A percentile compares a stretch with the other conserved stretches of the same genome.
Evolutionary conservation across 2,888 invertebrate species (phyloP).

Genomic region (Drosophila glabriapex): DNA sequence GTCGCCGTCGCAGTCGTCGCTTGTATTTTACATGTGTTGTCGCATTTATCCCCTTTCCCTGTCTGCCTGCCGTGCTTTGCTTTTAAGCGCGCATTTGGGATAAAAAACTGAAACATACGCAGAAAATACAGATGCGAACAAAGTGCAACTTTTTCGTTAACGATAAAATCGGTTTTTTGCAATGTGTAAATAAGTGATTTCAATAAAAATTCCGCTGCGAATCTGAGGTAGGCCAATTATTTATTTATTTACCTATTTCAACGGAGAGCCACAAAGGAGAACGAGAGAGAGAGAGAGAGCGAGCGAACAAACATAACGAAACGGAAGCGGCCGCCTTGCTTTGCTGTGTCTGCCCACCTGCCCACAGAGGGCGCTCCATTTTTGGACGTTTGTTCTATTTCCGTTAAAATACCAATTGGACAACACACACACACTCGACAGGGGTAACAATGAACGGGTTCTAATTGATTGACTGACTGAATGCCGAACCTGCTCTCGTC

Average conservation of each 20-base stretch:
- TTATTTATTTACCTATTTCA: constrained; percentile 30
- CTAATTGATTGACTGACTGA: constrained; percentile 69
- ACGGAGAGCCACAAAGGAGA: neutral
- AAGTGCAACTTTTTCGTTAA: constrained; percentile 45
- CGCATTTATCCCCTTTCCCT: constrained; percentile 48
- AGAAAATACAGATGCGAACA: constrained; percentile 26
- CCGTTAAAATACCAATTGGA: constrained; percentile 61
- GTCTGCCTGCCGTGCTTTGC: constrained; percentile 1
- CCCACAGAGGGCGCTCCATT: constrained; percentile 61
- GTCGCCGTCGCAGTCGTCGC: constrained; percentile 29
- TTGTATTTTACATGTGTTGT: constrained; percentile 68
- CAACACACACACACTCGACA: constrained; percentile 13
- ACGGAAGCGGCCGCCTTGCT: constrained; percentile 60
- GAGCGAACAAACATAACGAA: constrained; percentile 11
- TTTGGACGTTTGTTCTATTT: constrained; percentile 64
- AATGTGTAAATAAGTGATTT: constrained; percentile 43
- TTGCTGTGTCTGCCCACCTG: constrained; percentile 42
- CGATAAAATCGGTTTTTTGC: constrained; percentile 30
- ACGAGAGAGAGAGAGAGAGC: neutral
- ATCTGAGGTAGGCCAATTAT: constrained; percentile 34
- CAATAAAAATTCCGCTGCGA: constrained; percentile 32
- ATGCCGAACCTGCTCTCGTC: constrained; percentile 61
- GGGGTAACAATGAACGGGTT: constrained; percentile 68
- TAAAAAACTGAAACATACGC: constrained; percentile 12
- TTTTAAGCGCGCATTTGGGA: constrained; percentile 15